Evolutionary conservation across 2,113 vertebrate species (phyloP).

Genomic region (Antechinus flavipes): DNA sequence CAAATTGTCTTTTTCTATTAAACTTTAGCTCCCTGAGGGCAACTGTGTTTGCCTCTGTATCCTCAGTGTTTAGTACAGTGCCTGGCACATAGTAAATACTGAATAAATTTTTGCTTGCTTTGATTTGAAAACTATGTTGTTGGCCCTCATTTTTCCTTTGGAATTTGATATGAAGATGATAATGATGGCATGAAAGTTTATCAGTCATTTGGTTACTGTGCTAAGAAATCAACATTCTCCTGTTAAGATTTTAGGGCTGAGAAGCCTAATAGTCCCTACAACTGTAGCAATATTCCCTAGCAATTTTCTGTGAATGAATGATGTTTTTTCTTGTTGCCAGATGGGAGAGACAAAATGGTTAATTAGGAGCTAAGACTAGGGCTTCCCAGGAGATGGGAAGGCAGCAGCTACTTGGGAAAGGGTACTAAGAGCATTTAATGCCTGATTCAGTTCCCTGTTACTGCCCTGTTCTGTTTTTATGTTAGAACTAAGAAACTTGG

Average conservation of each 20-base stretch:
- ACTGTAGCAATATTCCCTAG: not conserved
- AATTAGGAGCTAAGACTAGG: not conserved
- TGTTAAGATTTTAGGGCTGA: not conserved
- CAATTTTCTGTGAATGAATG: not conserved
- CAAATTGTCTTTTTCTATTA: not conserved
- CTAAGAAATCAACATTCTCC: not conserved
- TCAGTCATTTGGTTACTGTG: not conserved
- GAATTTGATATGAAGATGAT: not conserved
- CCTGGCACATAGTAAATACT: not conserved
- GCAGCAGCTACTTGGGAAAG: not conserved
- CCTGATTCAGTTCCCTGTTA: not conserved
- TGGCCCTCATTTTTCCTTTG: not conserved
- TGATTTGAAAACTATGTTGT: not conserved
- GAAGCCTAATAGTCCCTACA: not conserved
- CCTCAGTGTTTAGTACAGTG: not conserved
- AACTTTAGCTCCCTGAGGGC: not conserved
- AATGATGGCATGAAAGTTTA: not conserved
- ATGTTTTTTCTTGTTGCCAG: not conserved
- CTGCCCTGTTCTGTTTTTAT: not conserved
- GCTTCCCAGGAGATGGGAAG: not conserved
- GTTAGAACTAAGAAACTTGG: not conserved
- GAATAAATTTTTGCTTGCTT: not conserved
- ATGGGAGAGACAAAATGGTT: not conserved
- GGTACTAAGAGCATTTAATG: not conserved
- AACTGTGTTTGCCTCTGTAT: not conserved